Evolutionary conservation across 2,888 invertebrate species (phyloP), one percentile per base, ranked within the genome.

Genomic region (Zonitis immaculata): DNA sequence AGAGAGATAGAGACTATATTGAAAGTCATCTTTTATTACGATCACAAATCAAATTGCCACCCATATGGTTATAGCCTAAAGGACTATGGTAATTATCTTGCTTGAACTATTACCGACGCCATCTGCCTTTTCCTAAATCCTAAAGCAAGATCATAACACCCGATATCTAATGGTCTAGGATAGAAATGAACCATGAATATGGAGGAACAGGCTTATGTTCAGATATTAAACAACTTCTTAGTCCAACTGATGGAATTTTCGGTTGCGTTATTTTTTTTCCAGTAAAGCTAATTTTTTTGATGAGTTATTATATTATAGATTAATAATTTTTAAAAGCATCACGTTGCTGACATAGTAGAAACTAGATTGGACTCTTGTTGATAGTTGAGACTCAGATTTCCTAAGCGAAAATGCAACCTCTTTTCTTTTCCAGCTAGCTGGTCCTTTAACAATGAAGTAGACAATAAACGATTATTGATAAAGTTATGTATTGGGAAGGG

Each of bases 11-110:
- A 11, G 39, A 20, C 35, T 20, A 44, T 12, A 32, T 49, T 42
- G 18, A 39, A 39, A 42, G 39, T 16, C 43, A 27, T 30, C 55
- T 49, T 27, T 47, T 56, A 56, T 56, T 56, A 52, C 52, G 44
- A 56, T 22, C 49, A 45, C 45, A 55, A 52, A 56, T 56, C 56
- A 56, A 52, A 56, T 28, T 18, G 49, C 32, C 27, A 11, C 44
- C n/a, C 49, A 48, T 49, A 47, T 39, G 55, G 30, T 48, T 44
- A 51, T 51, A 55, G 42, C 49, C 42, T 3, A 4, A 44, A 49
- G 39, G 49, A 50, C 55, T 43, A 42, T 42, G 42, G 51, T 49
- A 51, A 55, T 55, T 55, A 51, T 35, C 22, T n/a, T 44, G 48
- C 48, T 51, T 48, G 42, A 51, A 48, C 51, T 48, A 42, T 44